A percentile compares a stretch with the other conserved stretches of the same genome.
These are phyloP conservation scores for Diloba caeruleocephala DNA, from an alignment of 2,888 invertebrate species.

Conservation along the genomic window DNA sequence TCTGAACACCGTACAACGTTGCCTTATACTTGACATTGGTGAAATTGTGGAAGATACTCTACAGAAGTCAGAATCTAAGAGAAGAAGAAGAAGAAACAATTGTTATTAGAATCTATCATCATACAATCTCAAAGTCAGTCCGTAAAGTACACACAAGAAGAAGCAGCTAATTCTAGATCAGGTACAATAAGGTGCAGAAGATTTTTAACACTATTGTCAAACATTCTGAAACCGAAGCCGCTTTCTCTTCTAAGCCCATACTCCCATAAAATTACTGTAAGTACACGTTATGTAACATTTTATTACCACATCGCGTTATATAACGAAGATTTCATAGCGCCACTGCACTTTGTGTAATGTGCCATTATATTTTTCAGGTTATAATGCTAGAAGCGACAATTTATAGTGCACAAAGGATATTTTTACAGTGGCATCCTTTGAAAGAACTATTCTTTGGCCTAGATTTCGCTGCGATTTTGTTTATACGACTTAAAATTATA, in stretches of 20 bases:
- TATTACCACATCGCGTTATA: slow-evolving; percentile 21
- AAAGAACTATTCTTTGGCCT: slow-evolving; percentile 22
- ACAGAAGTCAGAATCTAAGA: no score
- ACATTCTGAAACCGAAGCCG: not conserved
- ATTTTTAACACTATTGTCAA: no score
- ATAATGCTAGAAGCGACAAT: slow-evolving; percentile 38
- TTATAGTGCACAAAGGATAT: slow-evolving; percentile 46
- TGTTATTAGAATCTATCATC: no score
- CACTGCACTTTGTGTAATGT: slow-evolving; percentile 54
- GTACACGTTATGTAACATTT: slow-evolving; percentile 30
- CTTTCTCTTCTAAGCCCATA: slow-evolving; percentile 30
- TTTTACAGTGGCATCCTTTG: slow-evolving; percentile 23
- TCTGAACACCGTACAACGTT: no score
- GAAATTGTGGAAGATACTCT: no score
- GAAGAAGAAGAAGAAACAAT: no score
- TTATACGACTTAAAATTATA: slow-evolving; percentile 16
- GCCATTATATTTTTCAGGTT: slow-evolving; percentile 52
- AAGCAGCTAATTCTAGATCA: no score
- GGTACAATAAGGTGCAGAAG: no score
- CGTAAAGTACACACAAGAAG: no score
- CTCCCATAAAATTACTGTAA: slow-evolving; percentile 30
- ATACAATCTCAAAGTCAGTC: no score
- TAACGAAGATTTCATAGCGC: slow-evolving; percentile 47
- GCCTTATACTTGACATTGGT: no score
- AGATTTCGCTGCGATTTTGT: slow-evolving; percentile 14